Conservation (phyloP, 2,113 vertebrate species). For the Protobothrops mucrosquamatus region DNA sequence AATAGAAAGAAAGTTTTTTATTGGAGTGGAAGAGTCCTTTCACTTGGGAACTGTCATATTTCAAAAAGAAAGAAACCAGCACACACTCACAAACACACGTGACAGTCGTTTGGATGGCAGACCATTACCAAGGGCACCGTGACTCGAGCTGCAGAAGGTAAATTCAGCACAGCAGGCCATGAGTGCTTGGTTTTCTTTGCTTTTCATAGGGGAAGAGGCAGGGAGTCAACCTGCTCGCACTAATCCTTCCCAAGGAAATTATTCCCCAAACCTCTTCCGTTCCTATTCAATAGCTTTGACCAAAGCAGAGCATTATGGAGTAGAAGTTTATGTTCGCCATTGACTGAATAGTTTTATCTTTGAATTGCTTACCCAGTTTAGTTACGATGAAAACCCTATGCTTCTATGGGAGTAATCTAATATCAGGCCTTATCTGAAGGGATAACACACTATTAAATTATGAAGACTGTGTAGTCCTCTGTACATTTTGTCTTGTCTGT, state of each 20-base stretch:
- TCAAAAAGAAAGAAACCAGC: conserved; percentile 57
- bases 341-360: not conserved
- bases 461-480: not conserved
- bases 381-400: not conserved
- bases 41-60: conserved; percentile 72
- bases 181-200: conserved; percentile 61
- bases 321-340: conserved; percentile 38
- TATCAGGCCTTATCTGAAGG: not conserved
- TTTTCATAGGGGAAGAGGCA: conserved; percentile 56
- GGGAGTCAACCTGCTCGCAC: conserved; percentile 25
- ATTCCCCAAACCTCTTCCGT: conserved; percentile 29
- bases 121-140: conserved; percentile 48
- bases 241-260: conserved; percentile 39
- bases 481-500: not conserved
- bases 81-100: not conserved
- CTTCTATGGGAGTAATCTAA: not conserved
- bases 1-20: conserved; percentile 75
- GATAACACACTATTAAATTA: not conserved
- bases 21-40: conserved; percentile 71
- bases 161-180: conserved; percentile 41
- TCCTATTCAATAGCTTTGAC: conserved; percentile 40
- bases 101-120: conserved; percentile 62
- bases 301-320: conserved; percentile 31
- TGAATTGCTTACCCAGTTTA: not conserved
- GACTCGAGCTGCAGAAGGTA: conserved; percentile 50